Percentiles rank a stretch among this genome's conserved stretches.
phyloP scores from a whole-genome alignment of 2,888 invertebrate species.

The Phaedon cochleariae region DNA sequence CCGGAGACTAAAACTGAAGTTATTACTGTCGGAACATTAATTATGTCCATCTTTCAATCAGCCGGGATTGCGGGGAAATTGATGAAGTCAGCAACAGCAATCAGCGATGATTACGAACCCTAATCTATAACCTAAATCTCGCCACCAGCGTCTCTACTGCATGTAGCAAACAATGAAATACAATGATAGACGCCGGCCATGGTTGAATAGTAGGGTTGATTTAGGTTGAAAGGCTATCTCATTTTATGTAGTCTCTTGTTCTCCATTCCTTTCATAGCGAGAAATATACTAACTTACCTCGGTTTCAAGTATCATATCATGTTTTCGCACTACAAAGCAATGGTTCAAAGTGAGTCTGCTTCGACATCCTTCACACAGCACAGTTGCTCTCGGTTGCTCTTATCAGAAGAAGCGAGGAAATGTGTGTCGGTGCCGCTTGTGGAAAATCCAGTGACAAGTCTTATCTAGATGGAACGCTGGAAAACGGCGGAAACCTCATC shows the following conservation, averaged over 20 bases:
- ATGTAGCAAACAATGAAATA: background rate
- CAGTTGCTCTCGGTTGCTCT: too few species aligned
- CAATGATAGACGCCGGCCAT: background rate
- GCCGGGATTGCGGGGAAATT: background rate
- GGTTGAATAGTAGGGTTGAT: too few species aligned
- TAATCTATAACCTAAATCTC: background rate
- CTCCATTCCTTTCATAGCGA: too few species aligned
- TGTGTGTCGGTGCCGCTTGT: background rate
- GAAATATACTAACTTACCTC: too few species aligned
- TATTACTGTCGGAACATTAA: background rate
- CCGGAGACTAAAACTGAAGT: too few species aligned
- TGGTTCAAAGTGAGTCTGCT: background rate
- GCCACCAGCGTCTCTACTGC: background rate
- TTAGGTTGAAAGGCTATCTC: too few species aligned
- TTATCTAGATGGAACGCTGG: background rate
- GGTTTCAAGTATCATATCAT: too few species aligned
- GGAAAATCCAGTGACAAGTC: background rate
- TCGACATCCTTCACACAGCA: too few species aligned
- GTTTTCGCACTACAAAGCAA: too few species aligned
- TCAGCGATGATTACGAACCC: background rate
- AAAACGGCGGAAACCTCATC: background rate
- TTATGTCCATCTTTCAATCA: background rate
- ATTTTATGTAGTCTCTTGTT: too few species aligned
- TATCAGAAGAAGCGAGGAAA: background rate
- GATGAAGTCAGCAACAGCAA: background rate